Evolutionary conservation across 2,113 vertebrate species (phyloP), one percentile per base, ranked within the genome.

Genomic region (Oreotrochilus melanogaster): DNA sequence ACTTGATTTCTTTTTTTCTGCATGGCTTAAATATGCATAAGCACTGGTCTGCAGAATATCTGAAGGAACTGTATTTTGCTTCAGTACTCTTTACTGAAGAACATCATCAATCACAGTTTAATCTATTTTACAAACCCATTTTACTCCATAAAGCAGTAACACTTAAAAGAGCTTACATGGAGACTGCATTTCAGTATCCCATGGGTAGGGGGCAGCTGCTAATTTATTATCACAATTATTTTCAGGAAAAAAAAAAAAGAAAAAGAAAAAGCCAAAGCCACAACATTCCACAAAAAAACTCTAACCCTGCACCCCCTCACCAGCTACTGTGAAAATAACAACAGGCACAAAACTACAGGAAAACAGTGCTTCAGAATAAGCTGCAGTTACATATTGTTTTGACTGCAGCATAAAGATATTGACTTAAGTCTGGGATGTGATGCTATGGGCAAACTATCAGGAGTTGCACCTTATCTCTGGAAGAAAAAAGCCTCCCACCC

Each of bases 181-280:
- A 86, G 11, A 47, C 33, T 93, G 69, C 45, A 96, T 83, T 97
- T 97, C 73, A 72, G 54, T n/a, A 86, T 86, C 39, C 95, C 53
- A 93, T 33, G 71, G 90, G 48, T 93, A 96, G 94, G 89, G 48
- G 58, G 84, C 86, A 51, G 50, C 45, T 95, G 50, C 58, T 83
- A 88, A 92, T 94, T 90, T 96, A 78, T 23, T 62, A 81, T 95
- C 61, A 89, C 11, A 80, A 78, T 69, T 75, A 30, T n/a, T 67
- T 67, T 81, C 19, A 81, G 25, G 66, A 58, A 21, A 2, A 4
- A 8, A 58, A 80, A 53, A 45, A n/a, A n/a, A n/a, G n/a, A n/a
- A 10, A 31, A 45, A 57, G 23, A 39, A 39, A 39, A 39, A 39
- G 12, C 39, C 39, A 39, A 39, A 39, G 39, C 39, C 39, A 39